These are phyloP conservation scores for Lasioglossum baleicum DNA, from an alignment of 1,140 invertebrate species.

Conservation along the genomic window DNA sequence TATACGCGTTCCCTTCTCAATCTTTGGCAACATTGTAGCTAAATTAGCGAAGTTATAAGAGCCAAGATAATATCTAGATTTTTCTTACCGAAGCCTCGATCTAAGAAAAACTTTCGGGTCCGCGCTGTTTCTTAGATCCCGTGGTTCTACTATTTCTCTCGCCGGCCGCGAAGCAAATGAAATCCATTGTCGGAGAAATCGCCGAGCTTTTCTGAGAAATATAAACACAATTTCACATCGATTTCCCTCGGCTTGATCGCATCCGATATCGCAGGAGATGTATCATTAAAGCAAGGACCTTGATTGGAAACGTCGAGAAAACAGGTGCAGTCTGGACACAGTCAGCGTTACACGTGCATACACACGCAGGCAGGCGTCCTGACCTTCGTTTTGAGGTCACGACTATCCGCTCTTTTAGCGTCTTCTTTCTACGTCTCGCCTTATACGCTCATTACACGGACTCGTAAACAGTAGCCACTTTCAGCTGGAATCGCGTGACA, in stretches of 20 bases:
- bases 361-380: conserved; percentile 5
- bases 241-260: not conserved
- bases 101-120: too few relatives aligned
- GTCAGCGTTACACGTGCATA: conserved; percentile 33
- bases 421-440: not conserved
- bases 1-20: too few relatives aligned
- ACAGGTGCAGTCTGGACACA: conserved; percentile 24
- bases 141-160: too few relatives aligned
- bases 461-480: not conserved
- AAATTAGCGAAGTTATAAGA: too few relatives aligned
- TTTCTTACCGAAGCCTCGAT: too few relatives aligned
- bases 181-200: too few relatives aligned
- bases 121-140: too few relatives aligned
- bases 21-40: too few relatives aligned
- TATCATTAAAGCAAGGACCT: conserved; percentile 12
- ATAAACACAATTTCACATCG: not conserved
- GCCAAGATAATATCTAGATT: too few relatives aligned
- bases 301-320: conserved; percentile 22
- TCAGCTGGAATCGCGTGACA: not conserved
- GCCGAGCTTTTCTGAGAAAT: too few relatives aligned
- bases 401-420: conserved; percentile 13
- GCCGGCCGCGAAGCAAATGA: too few relatives aligned
- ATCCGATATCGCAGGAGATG: not conserved
- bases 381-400: conserved; percentile 35
- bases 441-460: conserved; percentile 16